Conservation (phyloP, 2,113 vertebrate genomes). For the Gallinago undulata region DNA sequence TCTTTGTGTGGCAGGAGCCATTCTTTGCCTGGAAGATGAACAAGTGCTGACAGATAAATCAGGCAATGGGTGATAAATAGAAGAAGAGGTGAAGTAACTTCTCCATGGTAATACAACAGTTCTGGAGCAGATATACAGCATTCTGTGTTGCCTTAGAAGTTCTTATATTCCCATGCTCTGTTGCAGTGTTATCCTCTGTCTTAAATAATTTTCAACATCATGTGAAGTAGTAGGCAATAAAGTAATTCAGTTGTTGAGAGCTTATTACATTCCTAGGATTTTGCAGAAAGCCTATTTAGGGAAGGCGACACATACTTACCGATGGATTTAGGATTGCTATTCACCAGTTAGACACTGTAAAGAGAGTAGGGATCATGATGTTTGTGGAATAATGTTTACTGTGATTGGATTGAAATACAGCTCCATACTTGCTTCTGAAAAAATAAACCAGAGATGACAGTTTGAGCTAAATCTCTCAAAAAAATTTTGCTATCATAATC, state of each 20-base stretch:
- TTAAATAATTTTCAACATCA: background rate
- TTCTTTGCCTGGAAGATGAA: background rate
- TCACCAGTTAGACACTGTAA: conserved; percentile 1
- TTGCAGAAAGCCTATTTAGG: background rate
- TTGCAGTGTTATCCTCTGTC: background rate
- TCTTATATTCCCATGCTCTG: background rate
- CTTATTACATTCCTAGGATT: conserved; percentile 11
- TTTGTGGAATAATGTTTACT: conserved; percentile 6
- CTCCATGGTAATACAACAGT: background rate
- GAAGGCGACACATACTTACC: background rate
- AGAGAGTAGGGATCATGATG: background rate
- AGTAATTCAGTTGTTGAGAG: background rate
- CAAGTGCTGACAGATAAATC: background rate
- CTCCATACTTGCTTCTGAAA: background rate
- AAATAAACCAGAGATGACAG: conserved; percentile 22
- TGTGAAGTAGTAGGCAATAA: background rate
- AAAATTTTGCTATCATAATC: background rate
- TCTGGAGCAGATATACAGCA: background rate
- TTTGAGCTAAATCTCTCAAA: background rate
- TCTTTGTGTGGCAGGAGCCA: background rate
- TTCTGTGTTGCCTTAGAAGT: background rate
- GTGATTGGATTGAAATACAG: conserved; percentile 23
- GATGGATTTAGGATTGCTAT: conserved; percentile 6
- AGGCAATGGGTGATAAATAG: background rate
- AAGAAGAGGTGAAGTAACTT: background rate